Conservation (phyloP, 2,113 vertebrate species). For the Fukomys damarensis region DNA sequence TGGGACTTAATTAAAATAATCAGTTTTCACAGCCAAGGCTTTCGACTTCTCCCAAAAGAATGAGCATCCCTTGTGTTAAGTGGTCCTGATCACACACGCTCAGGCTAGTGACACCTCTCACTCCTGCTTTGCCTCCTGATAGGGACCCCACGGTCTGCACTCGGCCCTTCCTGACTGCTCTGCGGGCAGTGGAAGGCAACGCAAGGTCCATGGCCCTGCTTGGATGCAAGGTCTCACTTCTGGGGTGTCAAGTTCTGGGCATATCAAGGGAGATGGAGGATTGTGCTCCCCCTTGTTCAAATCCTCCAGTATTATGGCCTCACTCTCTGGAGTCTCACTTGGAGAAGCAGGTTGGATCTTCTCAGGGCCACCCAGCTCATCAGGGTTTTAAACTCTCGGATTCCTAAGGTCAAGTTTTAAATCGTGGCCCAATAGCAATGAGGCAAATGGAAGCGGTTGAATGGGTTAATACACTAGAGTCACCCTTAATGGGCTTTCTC, state of each 20-base stretch:
- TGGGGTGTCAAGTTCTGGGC: neutral
- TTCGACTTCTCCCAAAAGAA: neutral
- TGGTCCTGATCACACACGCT: neutral
- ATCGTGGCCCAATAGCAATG: neutral
- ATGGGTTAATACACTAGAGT: neutral
- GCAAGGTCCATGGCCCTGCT: neutral
- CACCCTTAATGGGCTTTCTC: no score
- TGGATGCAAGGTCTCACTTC: neutral
- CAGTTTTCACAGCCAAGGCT: conserved; percentile 48
- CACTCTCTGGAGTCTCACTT: neutral
- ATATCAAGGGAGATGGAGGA: neutral
- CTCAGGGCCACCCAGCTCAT: neutral
- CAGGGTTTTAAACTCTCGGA: neutral
- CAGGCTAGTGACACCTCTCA: neutral
- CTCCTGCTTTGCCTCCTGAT: neutral
- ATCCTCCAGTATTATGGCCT: no score
- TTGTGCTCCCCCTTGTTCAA: neutral
- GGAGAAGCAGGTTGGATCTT: neutral
- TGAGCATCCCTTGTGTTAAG: conserved; percentile 13
- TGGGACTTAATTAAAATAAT: conserved; percentile 70
- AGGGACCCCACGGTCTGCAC: neutral
- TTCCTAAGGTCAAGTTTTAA: neutral
- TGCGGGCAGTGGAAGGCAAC: neutral
- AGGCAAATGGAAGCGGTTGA: neutral
- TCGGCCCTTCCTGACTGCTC: neutral